Evolutionary conservation across 1,140 invertebrate genomes (phyloP), one percentile per base, ranked within the genome.

Genomic region (Hypsibius dujardini): DNA sequence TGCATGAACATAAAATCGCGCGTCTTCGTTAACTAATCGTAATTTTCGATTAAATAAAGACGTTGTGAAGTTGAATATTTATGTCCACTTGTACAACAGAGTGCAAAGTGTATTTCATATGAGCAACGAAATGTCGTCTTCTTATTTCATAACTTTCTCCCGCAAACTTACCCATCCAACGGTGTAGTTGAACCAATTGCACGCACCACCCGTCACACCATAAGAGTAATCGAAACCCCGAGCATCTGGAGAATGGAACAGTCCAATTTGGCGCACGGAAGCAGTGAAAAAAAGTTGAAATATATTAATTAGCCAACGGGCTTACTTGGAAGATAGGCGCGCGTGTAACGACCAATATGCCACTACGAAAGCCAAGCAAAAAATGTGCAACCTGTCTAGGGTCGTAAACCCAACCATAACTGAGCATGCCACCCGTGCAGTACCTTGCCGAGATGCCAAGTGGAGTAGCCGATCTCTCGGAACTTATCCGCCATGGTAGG

Each of bases 351-450:
- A 15, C 50, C 50, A 7, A 56, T 7, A 56, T 56, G 50, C 50
- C 50, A 56, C 79, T 92, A 80, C 0, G 90, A 87, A 70, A 92
- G 77, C 2, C 89, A 76, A 74, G 85, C 88, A 75, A 56, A 56
- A 7, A n/a, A n/a, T 7, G 50, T 7, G n/a, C 50, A 56, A 7
- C 50, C n/a, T 56, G n/a, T 56, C 7, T 7, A 7, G n/a, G n/a
- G n/a, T n/a, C n/a, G n/a, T n/a, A n/a, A n/a, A n/a, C n/a, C n/a
- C n/a, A 56, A n/a, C n/a, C n/a, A n/a, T n/a, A n/a, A n/a, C n/a
- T n/a, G n/a, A n/a, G n/a, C n/a, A n/a, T n/a, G n/a, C n/a, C n/a
- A n/a, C n/a, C n/a, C n/a, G n/a, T n/a, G n/a, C n/a, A n/a, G n/a
- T n/a, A 56, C 50, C n/a, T 56, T 56, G 7, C 50, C 50, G 7